phyloP scores from a whole-genome alignment of 2,797 vertebrate species.

The Macrochelys suwanniensis region DNA sequence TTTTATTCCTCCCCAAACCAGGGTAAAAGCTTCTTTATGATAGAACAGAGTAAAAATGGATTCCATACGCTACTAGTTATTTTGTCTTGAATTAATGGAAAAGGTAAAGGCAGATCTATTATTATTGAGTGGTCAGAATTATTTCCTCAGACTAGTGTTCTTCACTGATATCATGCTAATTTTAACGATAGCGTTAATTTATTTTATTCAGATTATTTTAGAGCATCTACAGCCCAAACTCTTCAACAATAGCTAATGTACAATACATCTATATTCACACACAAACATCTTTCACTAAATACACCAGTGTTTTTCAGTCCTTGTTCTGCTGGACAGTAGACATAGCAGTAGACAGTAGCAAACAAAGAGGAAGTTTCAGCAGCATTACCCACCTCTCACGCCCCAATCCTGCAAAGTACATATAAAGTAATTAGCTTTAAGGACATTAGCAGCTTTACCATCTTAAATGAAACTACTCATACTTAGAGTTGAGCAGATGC shows the following conservation, averaged over 20 bases:
- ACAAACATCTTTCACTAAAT: not conserved
- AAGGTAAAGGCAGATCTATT: not conserved
- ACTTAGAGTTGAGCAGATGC: not conserved
- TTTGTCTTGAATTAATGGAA: not conserved
- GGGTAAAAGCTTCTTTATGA: not conserved
- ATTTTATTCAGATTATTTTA: not conserved
- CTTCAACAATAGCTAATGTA: not conserved
- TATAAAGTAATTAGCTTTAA: not conserved
- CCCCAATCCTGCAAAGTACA: not conserved
- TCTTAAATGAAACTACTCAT: not conserved
- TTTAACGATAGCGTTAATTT: not conserved
- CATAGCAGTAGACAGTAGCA: not conserved
- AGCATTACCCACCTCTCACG: not conserved
- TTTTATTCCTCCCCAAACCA: not conserved
- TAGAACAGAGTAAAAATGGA: not conserved
- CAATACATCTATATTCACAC: not conserved
- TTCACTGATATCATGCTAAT: not conserved
- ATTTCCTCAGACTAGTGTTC: not conserved
- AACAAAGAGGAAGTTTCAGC: not conserved
- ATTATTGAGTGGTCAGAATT: not conserved
- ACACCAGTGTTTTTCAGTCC: not conserved
- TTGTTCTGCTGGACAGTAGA: not conserved
- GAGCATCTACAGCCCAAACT: not conserved
- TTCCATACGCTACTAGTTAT: not conserved
- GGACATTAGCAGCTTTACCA: not conserved